Conservation (phyloP, 2,113 vertebrate species). For the Podarcis muralis region DNA sequence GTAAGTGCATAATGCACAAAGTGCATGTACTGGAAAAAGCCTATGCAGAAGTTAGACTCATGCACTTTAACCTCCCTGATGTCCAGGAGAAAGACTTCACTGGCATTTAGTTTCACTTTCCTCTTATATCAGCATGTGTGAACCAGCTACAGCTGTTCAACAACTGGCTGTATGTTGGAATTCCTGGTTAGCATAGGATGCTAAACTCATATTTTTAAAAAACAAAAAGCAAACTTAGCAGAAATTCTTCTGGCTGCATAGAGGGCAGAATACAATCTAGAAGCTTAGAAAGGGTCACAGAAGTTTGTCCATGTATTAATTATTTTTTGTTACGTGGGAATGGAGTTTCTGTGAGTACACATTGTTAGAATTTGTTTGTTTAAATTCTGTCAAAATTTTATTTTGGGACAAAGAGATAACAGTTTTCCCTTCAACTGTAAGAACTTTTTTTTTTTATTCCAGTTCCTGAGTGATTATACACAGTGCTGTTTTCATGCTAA, state of each 20-base stretch:
- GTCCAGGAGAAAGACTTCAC: neutral
- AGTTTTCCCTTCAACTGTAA: constrained; percentile 57
- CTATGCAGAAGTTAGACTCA: neutral
- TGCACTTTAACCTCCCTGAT: neutral
- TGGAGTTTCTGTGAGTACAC: constrained; percentile 14
- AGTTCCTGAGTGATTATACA: constrained; percentile 74
- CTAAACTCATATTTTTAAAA: neutral
- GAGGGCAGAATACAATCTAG: neutral
- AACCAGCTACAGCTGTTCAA: neutral
- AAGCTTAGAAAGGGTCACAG: neutral
- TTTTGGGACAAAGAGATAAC: constrained; percentile 31
- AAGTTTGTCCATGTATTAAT: neutral
- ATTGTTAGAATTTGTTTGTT: neutral
- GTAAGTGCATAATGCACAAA: neutral
- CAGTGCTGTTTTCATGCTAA: constrained; percentile 70
- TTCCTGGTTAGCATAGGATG: neutral
- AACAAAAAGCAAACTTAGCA: neutral
- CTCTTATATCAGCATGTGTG: neutral
- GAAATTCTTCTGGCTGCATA: neutral
- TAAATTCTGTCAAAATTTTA: neutral
- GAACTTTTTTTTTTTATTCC: constrained; percentile 64
- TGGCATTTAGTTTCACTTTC: neutral
- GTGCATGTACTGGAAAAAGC: neutral
- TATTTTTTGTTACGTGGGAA: neutral
- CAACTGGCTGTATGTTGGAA: neutral